Base-by-base conservation (phyloP, 2,113 vertebrate genomes). In the Canis aureus region DNA sequence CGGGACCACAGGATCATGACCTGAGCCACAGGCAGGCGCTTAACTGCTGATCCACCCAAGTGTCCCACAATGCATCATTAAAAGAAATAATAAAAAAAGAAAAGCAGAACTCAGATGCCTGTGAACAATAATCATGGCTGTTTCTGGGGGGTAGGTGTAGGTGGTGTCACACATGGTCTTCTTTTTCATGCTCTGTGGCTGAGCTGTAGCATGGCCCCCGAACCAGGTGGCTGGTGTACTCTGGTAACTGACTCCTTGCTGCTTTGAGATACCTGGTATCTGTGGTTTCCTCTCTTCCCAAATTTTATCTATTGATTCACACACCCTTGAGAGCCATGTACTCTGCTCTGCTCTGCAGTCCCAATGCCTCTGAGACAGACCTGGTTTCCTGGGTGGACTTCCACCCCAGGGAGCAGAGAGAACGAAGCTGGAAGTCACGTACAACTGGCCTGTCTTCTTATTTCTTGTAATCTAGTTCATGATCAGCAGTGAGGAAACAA, bases 121-220 rank as follows among this genome's bases (percentile, higher is more conserved):
- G 0, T 11, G 74, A 73, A 66, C n/a, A 32, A 17, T 1, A 11
- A 27, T 29, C 0, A 5, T 0, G 22, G 38, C 71, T 35, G 22
- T 80, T 57, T 23, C 57, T 32, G 5, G 66, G 55, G 25, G 79
- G 64, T 49, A 22, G 80, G 8, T 3, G 51, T 35, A 4, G 38
- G 16, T 5, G 80, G 84, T 12, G 20, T 27, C 29, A 0, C 29
- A 0, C 27, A 4, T 0, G 1, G 8, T 27, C 55, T 32, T 49
- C 27, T 27, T n/a, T n/a, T 3, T n/a, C 1, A 10, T 2, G 0
- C 55, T 85, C 3, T 3, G 11, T 0, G 0, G 3, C n/a, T 1
- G 8, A 66, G 74, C 78, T 17, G 82, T 5, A 1, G 49, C 35
- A 3, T 1, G 2, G 74, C 67, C 27, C 35, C 38, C 9, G 13